Base-by-base conservation (phyloP, 1,140 invertebrate species). In the Neotoxoptera formosana region DNA sequence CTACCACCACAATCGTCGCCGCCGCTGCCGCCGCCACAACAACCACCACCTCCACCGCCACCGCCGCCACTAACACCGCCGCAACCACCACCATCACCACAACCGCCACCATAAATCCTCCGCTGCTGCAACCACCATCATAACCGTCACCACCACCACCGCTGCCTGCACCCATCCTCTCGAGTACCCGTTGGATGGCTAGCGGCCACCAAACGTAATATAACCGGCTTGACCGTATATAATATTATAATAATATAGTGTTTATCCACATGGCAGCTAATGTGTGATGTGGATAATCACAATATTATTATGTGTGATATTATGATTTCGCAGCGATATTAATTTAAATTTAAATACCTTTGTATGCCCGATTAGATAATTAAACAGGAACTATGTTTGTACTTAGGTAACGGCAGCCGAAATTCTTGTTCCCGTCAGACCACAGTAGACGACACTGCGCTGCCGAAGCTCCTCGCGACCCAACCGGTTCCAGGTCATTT, bases 121-220 rank as follows among this genome's bases (percentile, higher is more conserved):
- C 88, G 30, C 48, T n/a, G 48, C 47, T 25, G 84, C 25, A 56
- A 56, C 56, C 56, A 11, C 25, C 23, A 56, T 56, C 56, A 41
- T 84, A 84, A 84, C 81, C 34, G 34, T 84, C 60, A 67, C 60
- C 30, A 67, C 60, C 60, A 67, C 11, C 30, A 67, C 60, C 60
- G 60, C 60, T n/a, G 60, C 60, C n/a, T 76, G 14, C 14, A 76
- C 60, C 60, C 17, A 76, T 76, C 60, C 60, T 76, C 30, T 76
- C 60, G 30, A 76, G n/a, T 76, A 76, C 60, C 60, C 60, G 60
- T n/a, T 20, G 60, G 60, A 76, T n/a, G 60, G 60, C 60, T 76
- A 76, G 60, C 60, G 60, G n/a, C 60, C 60, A n/a, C 60, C 60
- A 76, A 83, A 83, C 76, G 76, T 36, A 83, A 83, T 83, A n/a